phyloP scores from a whole-genome alignment of 2,797 vertebrate genomes.

The Botia almorhae region DNA sequence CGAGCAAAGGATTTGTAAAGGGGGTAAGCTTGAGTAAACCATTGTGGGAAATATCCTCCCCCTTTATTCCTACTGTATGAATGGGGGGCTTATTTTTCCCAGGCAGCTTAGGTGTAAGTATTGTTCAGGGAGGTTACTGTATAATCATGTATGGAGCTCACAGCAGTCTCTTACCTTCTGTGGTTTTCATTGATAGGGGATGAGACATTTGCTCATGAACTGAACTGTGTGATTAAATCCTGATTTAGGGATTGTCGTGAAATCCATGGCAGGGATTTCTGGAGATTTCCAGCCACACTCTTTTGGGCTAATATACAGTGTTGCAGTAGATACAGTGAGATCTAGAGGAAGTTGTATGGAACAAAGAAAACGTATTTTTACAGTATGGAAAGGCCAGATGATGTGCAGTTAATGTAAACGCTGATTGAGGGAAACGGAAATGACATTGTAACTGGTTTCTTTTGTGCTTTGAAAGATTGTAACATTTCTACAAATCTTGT shows the following conservation, averaged over 20 bases:
- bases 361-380: slow-evolving; percentile 1
- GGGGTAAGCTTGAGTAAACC: slow-evolving; percentile 42
- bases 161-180: slow-evolving; percentile 47
- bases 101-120: slow-evolving; percentile 75
- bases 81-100: slow-evolving; percentile 74
- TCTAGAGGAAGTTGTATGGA: not conserved
- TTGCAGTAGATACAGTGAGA: slow-evolving; percentile 20
- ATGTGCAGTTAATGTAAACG: not conserved
- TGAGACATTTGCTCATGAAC: slow-evolving; percentile 23
- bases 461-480: not conserved
- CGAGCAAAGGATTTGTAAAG: slow-evolving; percentile 48
- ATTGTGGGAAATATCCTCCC: slow-evolving; percentile 47
- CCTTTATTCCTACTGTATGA: slow-evolving; percentile 62
- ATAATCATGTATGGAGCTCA: slow-evolving; percentile 72
- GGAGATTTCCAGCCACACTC: slow-evolving; percentile 23
- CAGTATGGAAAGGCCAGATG: not conserved
- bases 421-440: not conserved
- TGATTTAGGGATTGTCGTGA: slow-evolving; percentile 35
- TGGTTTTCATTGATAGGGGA: slow-evolving; percentile 24
- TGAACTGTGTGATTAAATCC: slow-evolving; percentile 51
- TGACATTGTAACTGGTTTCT: not conserved
- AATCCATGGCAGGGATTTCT: slow-evolving; percentile 48
- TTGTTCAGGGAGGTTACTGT: slow-evolving; percentile 66
- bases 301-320: not conserved
- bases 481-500: not conserved